phyloP scores from a whole-genome alignment of 1,140 invertebrate genomes.

The Drosophila aff. region DNA sequence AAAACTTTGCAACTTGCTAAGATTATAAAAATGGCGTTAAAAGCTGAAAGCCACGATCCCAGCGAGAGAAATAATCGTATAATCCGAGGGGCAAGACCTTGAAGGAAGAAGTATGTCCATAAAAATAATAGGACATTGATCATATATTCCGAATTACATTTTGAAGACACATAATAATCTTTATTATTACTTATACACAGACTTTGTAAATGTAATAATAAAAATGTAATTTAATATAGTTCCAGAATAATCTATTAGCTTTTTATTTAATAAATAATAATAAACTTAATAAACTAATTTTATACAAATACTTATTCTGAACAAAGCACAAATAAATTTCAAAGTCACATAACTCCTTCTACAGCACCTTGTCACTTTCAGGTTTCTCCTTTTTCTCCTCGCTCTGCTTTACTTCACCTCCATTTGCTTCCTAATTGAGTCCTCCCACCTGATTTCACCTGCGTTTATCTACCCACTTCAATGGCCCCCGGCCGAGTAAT shows the following conservation, averaged over 20 bases:
- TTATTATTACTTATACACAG: no score
- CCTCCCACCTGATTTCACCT: slow-evolving; percentile 23
- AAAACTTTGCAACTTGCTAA: slow-evolving; percentile 50
- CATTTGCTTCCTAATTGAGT: slow-evolving; percentile 33
- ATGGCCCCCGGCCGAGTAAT: slow-evolving; percentile 19
- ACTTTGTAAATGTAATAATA: no score
- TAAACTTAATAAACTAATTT: neutral
- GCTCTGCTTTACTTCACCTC: neutral
- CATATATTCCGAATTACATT: neutral
- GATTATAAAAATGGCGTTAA: slow-evolving; percentile 66
- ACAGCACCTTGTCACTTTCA: neutral
- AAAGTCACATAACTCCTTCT: neutral
- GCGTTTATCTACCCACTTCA: slow-evolving; percentile 19
- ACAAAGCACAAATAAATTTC: neutral
- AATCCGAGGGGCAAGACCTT: neutral
- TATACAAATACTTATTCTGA: neutral
- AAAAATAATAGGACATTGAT: neutral
- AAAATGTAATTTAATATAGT: no score
- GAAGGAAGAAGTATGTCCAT: neutral
- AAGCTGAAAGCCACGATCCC: slow-evolving; percentile 51
- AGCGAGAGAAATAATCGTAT: neutral
- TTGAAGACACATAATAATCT: no score
- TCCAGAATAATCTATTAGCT: no score
- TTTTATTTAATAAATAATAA: no score
- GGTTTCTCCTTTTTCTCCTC: neutral